Evolutionary conservation across 64 coral and sea anemone species (phyloP).

Genomic region (Stichodactyla helianthus): DNA sequence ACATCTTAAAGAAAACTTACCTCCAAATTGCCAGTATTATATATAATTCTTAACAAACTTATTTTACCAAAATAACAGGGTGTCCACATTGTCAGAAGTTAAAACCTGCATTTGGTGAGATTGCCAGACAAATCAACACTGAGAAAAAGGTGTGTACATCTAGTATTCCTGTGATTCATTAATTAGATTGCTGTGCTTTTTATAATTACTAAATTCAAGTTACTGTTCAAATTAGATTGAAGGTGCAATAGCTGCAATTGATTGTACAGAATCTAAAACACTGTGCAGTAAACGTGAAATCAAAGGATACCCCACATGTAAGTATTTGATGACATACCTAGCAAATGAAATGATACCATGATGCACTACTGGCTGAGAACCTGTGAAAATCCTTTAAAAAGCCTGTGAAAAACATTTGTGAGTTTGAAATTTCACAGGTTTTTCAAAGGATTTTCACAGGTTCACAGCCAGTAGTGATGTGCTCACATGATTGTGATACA

Average conservation of each 20-base stretch:
- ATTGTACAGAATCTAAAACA: constrained; percentile 56
- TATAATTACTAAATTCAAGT: neutral
- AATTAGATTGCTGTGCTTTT: neutral
- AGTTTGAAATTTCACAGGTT: too few species aligned
- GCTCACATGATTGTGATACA: too few species aligned
- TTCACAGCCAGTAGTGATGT: too few species aligned
- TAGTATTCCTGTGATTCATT: neutral
- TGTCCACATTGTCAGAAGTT: constrained; percentile 82
- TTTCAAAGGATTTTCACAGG: too few species aligned
- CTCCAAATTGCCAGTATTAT: too few species aligned
- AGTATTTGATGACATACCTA: constrained; percentile 14
- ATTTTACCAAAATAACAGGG: constrained; percentile 31
- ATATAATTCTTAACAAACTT: neutral
- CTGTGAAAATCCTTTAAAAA: too few species aligned
- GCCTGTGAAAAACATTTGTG: too few species aligned
- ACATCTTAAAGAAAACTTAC: too few species aligned
- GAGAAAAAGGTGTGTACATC: constrained; percentile 42
- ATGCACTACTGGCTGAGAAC: too few species aligned
- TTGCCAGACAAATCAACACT: constrained; percentile 67
- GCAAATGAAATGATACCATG: too few species aligned
- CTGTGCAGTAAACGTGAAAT: constrained; percentile 53
- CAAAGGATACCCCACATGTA: constrained; percentile 87
- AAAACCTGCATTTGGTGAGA: constrained; percentile 64
- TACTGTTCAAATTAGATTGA: constrained; percentile 25
- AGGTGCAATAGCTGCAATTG: constrained; percentile 85